Conservation (phyloP, 1,140 invertebrate species). For the Tenebrio molitor region DNA sequence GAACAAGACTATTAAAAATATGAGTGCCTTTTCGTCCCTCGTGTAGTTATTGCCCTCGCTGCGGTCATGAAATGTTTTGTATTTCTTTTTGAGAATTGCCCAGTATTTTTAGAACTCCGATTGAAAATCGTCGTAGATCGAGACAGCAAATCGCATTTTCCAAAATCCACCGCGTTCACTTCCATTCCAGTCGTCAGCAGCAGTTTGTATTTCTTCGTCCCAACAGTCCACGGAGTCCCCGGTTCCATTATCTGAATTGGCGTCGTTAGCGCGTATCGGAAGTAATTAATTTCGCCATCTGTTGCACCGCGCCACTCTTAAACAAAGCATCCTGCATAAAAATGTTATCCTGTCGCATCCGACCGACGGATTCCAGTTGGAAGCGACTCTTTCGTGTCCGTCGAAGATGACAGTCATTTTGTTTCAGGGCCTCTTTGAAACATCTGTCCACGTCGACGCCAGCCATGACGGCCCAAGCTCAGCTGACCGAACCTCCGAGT, state of each 20-base stretch:
- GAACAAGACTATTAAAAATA: no score
- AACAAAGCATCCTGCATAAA: background rate
- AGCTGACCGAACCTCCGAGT: conserved; percentile 62
- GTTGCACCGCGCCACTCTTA: background rate
- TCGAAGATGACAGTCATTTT: background rate
- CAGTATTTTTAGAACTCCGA: no score
- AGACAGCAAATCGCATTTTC: no score
- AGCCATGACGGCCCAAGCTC: conserved; percentile 65
- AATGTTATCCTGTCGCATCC: conserved; percentile 42
- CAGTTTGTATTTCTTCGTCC: no score
- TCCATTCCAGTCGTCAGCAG: background rate
- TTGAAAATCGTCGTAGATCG: no score
- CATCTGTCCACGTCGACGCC: conserved; percentile 67
- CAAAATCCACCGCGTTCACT: background rate
- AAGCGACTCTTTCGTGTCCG: background rate
- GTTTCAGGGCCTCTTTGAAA: conserved; percentile 66
- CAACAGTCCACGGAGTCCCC: no score
- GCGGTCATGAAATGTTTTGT: no score
- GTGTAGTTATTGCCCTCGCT: no score
- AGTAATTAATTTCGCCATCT: conserved; percentile 20
- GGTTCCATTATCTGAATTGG: background rate
- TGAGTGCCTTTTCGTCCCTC: no score
- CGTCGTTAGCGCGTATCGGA: conserved; percentile 2
- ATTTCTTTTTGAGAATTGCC: no score
- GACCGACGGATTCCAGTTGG: background rate